Evolutionary conservation across 2,113 vertebrate species (phyloP).

Genomic region (Corythaixoides concolor): DNA sequence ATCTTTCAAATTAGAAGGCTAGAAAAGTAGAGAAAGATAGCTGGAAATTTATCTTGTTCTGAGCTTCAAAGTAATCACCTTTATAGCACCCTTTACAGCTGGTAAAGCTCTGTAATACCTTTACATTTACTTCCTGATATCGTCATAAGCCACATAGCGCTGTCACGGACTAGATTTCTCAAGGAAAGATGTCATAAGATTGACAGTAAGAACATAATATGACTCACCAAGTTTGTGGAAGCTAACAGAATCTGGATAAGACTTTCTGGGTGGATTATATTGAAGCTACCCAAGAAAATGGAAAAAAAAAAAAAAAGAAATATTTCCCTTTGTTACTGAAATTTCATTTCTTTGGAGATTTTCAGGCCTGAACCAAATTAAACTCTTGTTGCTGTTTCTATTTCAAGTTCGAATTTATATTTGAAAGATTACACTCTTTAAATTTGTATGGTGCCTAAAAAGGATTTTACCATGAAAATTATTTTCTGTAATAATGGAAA

Average conservation of each 20-base stretch:
- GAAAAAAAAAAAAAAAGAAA: neutral
- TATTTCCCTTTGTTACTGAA: neutral
- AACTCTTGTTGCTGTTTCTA: neutral
- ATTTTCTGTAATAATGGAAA: neutral
- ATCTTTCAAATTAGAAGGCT: slow-evolving; percentile 55
- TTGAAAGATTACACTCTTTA: neutral
- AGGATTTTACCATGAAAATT: neutral
- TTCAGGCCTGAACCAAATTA: neutral
- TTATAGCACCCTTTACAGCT: slow-evolving; percentile 45
- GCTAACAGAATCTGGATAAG: neutral
- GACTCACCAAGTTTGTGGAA: neutral
- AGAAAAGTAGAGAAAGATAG: slow-evolving; percentile 37
- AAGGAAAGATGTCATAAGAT: neutral
- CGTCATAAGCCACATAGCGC: neutral
- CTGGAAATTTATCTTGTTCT: neutral
- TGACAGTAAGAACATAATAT: neutral
- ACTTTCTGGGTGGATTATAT: neutral
- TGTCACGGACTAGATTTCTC: neutral
- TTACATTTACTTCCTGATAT: slow-evolving; percentile 18
- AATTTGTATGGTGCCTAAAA: neutral
- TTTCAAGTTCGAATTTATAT: neutral
- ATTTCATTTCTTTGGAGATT: neutral
- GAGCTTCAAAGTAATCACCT: slow-evolving; percentile 23
- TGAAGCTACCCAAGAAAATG: neutral
- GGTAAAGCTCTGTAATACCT: slow-evolving; percentile 16